phyloP scores from a whole-genome alignment of 2,888 invertebrate species.

The Coelinius sp. region DNA sequence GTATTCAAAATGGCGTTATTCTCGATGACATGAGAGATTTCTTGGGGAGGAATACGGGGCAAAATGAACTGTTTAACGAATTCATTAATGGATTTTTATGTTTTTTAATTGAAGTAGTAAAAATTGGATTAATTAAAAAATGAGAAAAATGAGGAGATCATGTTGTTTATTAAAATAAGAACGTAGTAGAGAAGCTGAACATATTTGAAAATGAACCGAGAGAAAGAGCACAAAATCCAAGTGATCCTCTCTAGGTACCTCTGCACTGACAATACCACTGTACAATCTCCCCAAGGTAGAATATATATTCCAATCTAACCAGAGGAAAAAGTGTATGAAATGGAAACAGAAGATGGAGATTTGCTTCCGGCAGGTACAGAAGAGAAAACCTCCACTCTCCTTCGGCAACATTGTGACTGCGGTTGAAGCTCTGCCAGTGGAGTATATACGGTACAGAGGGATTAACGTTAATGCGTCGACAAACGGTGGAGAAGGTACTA shows the following conservation, averaged over 20 bases:
- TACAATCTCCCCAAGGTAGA: neutral
- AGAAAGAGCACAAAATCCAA: neutral
- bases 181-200: too few relatives aligned
- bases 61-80: too few relatives aligned
- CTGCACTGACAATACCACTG: slow-evolving; percentile 1
- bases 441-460: slow-evolving; percentile 33
- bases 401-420: slow-evolving; percentile 28
- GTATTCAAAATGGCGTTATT: too few relatives aligned
- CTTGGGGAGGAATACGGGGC: too few relatives aligned
- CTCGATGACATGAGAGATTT: too few relatives aligned
- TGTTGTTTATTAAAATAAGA: too few relatives aligned
- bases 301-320: slow-evolving; percentile 21
- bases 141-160: neutral
- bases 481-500: slow-evolving; percentile 38
- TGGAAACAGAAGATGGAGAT: slow-evolving; percentile 2
- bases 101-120: neutral
- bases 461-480: slow-evolving; percentile 58
- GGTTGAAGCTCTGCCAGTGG: slow-evolving; percentile 10
- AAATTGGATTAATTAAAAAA: neutral
- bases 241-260: slow-evolving; percentile 29
- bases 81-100: too few relatives aligned
- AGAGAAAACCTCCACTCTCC: neutral
- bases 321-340: neutral
- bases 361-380: slow-evolving; percentile 15
- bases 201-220: slow-evolving; percentile 1